Evolutionary conservation across 2,797 vertebrate species (phyloP).

Genomic region (Falco novaeseelandiae): DNA sequence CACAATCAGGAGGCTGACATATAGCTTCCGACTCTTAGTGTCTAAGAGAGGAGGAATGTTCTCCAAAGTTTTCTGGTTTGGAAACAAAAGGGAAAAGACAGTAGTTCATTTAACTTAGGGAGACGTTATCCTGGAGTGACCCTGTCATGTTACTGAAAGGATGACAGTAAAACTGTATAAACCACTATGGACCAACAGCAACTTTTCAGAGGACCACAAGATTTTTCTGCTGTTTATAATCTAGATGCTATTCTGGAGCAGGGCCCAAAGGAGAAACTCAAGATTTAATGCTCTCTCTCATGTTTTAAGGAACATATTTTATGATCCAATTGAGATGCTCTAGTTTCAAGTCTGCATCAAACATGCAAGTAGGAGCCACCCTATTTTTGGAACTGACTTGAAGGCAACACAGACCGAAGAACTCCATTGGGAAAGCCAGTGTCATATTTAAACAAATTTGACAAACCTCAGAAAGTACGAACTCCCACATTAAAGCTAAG

Average conservation of each 20-base stretch:
- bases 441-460: not conserved
- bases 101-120: not conserved
- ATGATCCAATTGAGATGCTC: not conserved
- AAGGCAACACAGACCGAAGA: not conserved
- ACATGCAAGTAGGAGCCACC: not conserved
- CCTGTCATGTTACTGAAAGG: not conserved
- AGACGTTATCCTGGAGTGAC: not conserved
- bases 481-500: not conserved
- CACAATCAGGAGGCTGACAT: not conserved
- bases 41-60: not conserved
- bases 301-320: not conserved
- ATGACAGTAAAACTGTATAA: not conserved
- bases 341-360: not conserved
- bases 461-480: not conserved
- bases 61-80: not conserved
- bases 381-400: constrained; percentile 24
- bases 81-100: not conserved
- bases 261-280: not conserved
- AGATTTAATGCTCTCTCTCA: not conserved
- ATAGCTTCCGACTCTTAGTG: not conserved
- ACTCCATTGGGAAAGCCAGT: constrained; percentile 14
- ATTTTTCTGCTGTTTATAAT: not conserved
- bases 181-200: not conserved
- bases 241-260: not conserved
- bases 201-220: not conserved